Percentiles rank a stretch among this genome's conserved stretches.
phyloP scores from a whole-genome alignment of 2,113 vertebrate species.

The Elachura formosa region DNA sequence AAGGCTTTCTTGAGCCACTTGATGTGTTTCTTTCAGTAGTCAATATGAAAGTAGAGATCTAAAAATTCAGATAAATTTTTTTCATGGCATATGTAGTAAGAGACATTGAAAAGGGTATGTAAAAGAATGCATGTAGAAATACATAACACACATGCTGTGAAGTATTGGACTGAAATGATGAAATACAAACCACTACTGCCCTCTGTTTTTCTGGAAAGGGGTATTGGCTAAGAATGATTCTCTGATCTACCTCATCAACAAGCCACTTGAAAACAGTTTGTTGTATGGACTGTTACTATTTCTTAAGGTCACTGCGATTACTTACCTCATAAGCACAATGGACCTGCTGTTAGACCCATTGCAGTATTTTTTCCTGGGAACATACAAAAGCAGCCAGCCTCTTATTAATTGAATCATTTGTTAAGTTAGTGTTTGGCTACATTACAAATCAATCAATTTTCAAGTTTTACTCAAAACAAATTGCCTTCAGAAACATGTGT shows the following conservation, averaged over 20 bases:
- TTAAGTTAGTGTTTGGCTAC: background rate
- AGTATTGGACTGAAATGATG: background rate
- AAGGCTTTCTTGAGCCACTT: background rate
- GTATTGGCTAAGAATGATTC: background rate
- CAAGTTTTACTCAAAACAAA: background rate
- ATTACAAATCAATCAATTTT: background rate
- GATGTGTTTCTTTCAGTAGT: background rate
- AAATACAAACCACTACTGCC: background rate
- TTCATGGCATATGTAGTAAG: background rate
- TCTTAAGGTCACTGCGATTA: background rate
- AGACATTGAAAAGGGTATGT: background rate
- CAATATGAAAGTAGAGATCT: background rate
- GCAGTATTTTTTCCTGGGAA: background rate
- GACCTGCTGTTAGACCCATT: background rate
- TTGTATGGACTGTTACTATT: background rate
- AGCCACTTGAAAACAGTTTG: background rate
- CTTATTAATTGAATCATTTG: background rate
- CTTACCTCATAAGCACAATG: background rate
- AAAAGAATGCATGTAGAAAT: background rate
- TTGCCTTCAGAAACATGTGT: background rate
- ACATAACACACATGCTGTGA: background rate
- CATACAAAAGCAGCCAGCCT: background rate
- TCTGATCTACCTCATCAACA: background rate
- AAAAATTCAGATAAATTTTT: background rate
- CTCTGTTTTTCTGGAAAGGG: background rate